Evolutionary conservation across 2,888 invertebrate genomes (phyloP), one percentile per base, ranked within the genome.

Genomic region (Chloromyia formosa): DNA sequence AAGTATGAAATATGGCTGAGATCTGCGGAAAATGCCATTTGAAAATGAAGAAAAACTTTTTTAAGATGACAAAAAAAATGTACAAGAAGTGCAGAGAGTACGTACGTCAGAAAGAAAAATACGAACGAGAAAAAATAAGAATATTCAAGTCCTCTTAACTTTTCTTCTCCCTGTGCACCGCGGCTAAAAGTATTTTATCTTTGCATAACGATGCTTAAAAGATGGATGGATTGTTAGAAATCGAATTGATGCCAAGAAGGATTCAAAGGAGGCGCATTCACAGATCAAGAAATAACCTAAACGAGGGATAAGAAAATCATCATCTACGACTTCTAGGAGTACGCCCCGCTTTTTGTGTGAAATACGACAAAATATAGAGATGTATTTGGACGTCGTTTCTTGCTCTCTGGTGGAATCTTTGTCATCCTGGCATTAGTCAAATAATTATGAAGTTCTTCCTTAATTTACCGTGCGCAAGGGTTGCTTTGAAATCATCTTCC

Each of bases 1-100:
- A 54, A 75, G 60, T 62, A 75, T 75, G 75, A 75, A 71, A 71
- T 75, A 75, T 75, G 71, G 66, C 54, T 75, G 61, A 62, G 75
- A 27, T 75, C 62, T 40, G 62, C 40, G 35, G 42, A 64, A 64
- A 64, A 64, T 64, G 42, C 16, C 40, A 68, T 74, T 68, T 66
- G 54, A 54, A 68, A 22, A 18, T 74, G 54, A 71, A 75, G 71
- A 71, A 71, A 74, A 75, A 75, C 62, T 75, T 75, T 74, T 75
- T 64, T 40, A n/a, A 42, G 62, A 64, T 64, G 62, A 61, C 23
- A 12, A 61, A 61, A 27, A 61, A 56, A n/a, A 20, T 16, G 10
- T 16, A 4, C 3, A 1, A 56, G 18, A 53, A 53, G 16, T 53
- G 16, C 53, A 53, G 1, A 53, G 53, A 4, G 53, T 53, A 35